Evolutionary conservation across 2,888 invertebrate species (phyloP), one percentile per base, ranked within the genome.

Genomic region (Muschampia plurimacula): DNA sequence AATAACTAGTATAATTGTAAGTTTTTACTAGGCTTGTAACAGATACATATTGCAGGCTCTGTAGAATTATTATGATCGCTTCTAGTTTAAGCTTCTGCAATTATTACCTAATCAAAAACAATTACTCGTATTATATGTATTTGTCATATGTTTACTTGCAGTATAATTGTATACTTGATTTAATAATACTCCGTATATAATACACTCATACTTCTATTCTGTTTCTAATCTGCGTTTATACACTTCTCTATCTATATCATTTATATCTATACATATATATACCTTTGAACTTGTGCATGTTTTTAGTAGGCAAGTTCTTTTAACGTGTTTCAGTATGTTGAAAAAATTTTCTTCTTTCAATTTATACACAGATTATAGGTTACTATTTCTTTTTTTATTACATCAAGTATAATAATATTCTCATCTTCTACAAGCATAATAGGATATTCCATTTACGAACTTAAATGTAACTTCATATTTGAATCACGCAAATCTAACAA

Each of bases 21-120:
- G 41, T 55, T 15, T 41, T 36, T 62, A 39, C 15, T 15, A 41
- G 10, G 62, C 62, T 62, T 62, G 39, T 60, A 60, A 60, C 36
- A 10, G 15, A 41, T 62, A 32, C 15, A 9, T 68, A 68, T 68
- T 60, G n/a, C 32, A 36, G 15, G 57, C 67, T 52, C 62, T 36
- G 49, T 62, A 69, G 69, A 49, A 15, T 41, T 49, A 22, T 36
- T 5, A 62, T 68, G 44, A 60, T 60, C 46, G 60, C 60, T 60
- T 60, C 12, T 46, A 68, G 59, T 60, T 15, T 68, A 36, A 55
- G 57, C 60, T 46, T 28, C 59, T 46, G 60, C 68, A 60, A 36
- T 60, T 8, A 59, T 46, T 67, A 57, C 13, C 28, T 15, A 22
- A 59, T 68, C 36, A 12, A 52, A 39, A 2, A 41, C 62, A 62